phyloP scores from a whole-genome alignment of 2,113 vertebrate genomes.

The Macroglossus sobrinus region DNA sequence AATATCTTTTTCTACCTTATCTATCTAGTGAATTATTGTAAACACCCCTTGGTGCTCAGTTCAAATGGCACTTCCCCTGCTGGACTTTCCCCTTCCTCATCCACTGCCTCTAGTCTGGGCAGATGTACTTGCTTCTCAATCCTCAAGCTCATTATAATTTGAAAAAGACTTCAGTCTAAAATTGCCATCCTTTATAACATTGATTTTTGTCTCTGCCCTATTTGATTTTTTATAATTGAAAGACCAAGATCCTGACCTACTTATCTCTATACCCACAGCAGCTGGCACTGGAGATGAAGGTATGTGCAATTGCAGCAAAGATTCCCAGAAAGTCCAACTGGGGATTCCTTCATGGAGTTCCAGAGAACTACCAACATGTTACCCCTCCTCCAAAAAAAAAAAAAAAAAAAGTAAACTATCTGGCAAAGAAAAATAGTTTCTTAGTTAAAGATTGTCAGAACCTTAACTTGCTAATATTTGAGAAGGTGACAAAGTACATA shows the following conservation, averaged over 20 bases:
- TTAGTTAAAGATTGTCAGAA: background rate
- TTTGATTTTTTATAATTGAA: background rate
- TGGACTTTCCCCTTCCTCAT: background rate
- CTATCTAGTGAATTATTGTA: background rate
- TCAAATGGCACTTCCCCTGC: background rate
- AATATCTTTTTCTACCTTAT: background rate
- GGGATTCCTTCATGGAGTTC: background rate
- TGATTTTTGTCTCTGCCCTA: background rate
- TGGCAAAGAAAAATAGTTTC: background rate
- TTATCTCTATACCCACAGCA: background rate
- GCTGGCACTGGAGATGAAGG: background rate
- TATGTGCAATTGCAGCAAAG: background rate
- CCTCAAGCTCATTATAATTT: background rate
- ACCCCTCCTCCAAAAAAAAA: background rate
- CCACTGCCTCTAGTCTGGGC: background rate
- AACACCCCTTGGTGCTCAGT: background rate
- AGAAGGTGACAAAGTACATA: background rate
- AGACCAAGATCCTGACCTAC: background rate
- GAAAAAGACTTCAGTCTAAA: background rate
- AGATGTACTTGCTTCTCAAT: background rate
- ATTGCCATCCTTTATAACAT: background rate
- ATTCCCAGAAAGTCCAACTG: background rate
- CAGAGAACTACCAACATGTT: background rate
- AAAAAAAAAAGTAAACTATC: background rate
- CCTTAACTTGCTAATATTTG: background rate